A percentile compares a stretch with the other conserved stretches of the same genome.
These are phyloP conservation scores for Kryptolebias ocellatus DNA, from an alignment of 2,797 vertebrate species.

Conservation along the genomic window DNA sequence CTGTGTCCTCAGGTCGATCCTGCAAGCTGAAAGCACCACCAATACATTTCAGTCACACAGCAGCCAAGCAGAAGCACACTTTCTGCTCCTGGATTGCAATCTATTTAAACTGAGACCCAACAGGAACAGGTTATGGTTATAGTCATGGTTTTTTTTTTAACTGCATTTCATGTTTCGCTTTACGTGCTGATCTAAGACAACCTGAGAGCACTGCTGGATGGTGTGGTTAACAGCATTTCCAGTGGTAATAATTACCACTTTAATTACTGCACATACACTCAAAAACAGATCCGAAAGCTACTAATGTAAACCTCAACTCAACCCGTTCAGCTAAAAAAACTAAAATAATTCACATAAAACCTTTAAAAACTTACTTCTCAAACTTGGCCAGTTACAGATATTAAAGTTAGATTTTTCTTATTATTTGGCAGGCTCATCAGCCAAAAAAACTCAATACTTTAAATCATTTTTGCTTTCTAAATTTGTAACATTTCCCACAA, in stretches of 20 bases:
- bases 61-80: conserved; percentile 1
- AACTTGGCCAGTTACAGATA: not conserved
- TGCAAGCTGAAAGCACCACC: not conserved
- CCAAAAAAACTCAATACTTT: too few species aligned
- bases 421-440: too few species aligned
- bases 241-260: too few species aligned
- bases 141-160: too few species aligned
- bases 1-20: not conserved
- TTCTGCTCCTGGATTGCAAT: not conserved
- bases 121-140: too few species aligned
- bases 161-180: not conserved
- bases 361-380: not conserved
- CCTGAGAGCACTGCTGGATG: not conserved
- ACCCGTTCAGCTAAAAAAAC: too few species aligned
- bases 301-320: too few species aligned
- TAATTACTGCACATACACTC: too few species aligned
- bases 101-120: not conserved
- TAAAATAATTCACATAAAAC: too few species aligned
- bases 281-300: not conserved
- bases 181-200: conserved; percentile 9
- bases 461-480: too few species aligned
- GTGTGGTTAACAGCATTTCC: not conserved
- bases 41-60: conserved; percentile 9
- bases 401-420: not conserved
- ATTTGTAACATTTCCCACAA: too few species aligned